Base-by-base conservation (phyloP, 2,888 invertebrate species). In the Mythimna vitellina region DNA sequence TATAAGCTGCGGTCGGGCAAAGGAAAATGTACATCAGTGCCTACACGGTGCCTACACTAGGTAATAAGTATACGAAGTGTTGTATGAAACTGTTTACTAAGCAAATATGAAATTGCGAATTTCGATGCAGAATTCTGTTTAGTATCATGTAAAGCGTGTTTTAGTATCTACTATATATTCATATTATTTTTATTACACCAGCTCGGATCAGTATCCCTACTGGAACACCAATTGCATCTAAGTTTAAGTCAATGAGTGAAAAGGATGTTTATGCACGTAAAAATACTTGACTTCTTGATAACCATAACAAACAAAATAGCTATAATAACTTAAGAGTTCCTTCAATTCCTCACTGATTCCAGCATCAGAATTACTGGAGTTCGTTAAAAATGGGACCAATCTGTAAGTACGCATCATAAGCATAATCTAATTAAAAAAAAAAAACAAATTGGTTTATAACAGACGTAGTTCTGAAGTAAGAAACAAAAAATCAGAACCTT, bases 1-100 rank as follows among this genome's bases (percentile, higher is more conserved):
- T 82, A 78, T 84, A 80, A 82, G 73, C 78, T 76, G 60, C 58
- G 82, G 78, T 78, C 67, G 54, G 73, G 66, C 78, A 83, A 80
- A 83, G 81, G 76, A 73, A 73, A 79, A 81, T 80, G 70, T 67
- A 82, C 81, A 78, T 77, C 76, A 81, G 63, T 67, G 38, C 69
- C 57, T 66, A 32, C n/a, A n/a, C 76, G 80, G 63, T 67, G 38
- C 69, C 57, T 60, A 64, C 32, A 72, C 35, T 12, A 38, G 38
- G 20, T 22, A 17, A 29, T 29, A 29, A 29, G 25, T 67, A 75
- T n/a, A 69, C 61, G 60, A 49, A 70, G 76, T 75, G 63, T 78
- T 80, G 78, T 75, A 70, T 58, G 61, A 70, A 75, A 73, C 75
- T 77, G 74, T 78, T 81, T 75, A 65, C 62, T 69, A 73, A 82